A percentile compares a stretch with the other conserved stretches of the same genome.
Conservation (phyloP, 1,140 invertebrate genomes). For the Zaprionus capensis region DNA sequence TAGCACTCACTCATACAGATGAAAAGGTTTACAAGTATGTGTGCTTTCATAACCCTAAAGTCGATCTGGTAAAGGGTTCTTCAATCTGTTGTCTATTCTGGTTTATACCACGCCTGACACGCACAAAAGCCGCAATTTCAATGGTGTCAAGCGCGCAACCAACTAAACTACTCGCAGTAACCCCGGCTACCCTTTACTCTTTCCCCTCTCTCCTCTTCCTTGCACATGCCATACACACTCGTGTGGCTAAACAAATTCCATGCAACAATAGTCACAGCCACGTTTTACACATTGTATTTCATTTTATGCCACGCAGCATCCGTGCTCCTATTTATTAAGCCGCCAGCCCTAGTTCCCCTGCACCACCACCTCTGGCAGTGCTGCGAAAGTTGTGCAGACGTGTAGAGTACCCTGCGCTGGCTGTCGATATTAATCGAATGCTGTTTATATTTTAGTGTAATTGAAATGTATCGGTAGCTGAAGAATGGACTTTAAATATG, state of each 20-base stretch:
- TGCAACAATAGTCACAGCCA: constrained; percentile 59
- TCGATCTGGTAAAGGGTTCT: constrained; percentile 6
- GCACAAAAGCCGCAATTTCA: constrained; percentile 24
- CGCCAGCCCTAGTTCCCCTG: neutral
- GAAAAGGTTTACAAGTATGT: neutral
- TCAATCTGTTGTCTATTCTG: neutral
- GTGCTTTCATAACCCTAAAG: neutral
- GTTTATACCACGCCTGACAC: neutral
- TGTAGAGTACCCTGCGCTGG: constrained; percentile 5
- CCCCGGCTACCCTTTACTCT: neutral
- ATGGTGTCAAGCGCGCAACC: constrained; percentile 8
- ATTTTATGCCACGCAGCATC: constrained; percentile 54
- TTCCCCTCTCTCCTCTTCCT: neutral
- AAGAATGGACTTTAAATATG: neutral
- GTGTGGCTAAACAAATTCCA: constrained; percentile 50
- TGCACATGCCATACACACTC: neutral
- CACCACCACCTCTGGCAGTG: constrained; percentile 15
- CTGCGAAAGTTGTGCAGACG: neutral
- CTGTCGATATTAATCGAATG: neutral
- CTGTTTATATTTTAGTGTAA: too few species aligned
- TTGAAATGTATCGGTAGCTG: too few species aligned
- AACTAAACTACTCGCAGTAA: neutral
- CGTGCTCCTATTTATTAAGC: constrained; percentile 43
- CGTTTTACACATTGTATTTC: constrained; percentile 68
- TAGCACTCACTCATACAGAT: neutral